Conservation (phyloP, 2,113 vertebrate species). For the Silurus meridionalis region DNA sequence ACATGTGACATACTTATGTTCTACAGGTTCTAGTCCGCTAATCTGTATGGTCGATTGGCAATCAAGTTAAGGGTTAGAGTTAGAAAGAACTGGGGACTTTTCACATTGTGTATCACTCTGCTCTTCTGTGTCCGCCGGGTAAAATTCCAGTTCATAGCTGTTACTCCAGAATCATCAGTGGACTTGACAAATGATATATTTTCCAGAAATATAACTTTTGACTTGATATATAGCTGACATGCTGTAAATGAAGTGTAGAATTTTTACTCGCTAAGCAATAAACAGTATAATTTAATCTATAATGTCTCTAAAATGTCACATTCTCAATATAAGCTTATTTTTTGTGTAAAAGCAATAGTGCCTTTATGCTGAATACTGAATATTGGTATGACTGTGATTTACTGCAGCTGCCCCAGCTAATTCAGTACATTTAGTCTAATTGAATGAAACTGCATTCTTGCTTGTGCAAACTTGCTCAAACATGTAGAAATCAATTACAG, state of each 20-base stretch:
- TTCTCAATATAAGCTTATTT: not conserved
- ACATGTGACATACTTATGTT: not conserved
- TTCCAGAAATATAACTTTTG: too few relatives aligned
- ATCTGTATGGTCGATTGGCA: not conserved
- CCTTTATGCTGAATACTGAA: not conserved
- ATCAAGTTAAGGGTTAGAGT: too few relatives aligned
- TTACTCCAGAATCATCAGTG: too few relatives aligned
- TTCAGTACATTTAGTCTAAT: not conserved
- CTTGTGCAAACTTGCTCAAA: not conserved
- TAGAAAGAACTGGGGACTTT: too few relatives aligned
- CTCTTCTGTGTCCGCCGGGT: too few relatives aligned
- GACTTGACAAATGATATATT: too few relatives aligned
- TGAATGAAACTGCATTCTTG: not conserved
- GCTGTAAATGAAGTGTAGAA: not conserved
- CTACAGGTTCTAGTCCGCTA: not conserved
- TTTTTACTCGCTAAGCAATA: not conserved
- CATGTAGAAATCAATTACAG: not conserved
- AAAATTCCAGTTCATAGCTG: too few relatives aligned
- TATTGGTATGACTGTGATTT: not conserved
- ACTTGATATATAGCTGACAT: too few relatives aligned
- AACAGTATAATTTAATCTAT: not conserved
- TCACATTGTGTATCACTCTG: too few relatives aligned
- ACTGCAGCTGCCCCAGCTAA: not conserved
- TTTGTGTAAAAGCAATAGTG: not conserved
- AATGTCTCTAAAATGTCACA: not conserved